Evolutionary conservation across 2,888 invertebrate genomes (phyloP).

Genomic region (Hyalella azteca): DNA sequence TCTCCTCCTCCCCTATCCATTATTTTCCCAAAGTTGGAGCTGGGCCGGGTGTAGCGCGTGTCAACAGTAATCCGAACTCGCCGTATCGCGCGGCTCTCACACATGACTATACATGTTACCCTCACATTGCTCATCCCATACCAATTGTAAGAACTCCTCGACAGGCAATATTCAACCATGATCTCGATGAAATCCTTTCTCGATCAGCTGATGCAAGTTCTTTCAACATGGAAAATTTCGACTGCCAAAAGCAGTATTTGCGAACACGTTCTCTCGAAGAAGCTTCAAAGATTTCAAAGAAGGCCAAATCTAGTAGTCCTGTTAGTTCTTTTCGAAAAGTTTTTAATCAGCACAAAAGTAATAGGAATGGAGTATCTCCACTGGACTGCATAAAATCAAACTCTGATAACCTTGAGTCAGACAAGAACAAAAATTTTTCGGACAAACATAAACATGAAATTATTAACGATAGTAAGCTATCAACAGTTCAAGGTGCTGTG

Average conservation of each 20-base stretch:
- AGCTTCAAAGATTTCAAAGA: neutral
- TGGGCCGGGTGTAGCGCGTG: neutral
- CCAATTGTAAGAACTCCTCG: neutral
- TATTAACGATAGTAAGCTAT: neutral
- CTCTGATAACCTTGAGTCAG: neutral
- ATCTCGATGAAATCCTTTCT: neutral
- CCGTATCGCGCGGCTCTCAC: neutral
- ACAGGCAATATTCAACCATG: neutral
- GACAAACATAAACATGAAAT: neutral
- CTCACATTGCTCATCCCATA: neutral
- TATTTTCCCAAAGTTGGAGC: neutral
- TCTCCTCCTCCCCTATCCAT: conserved; percentile 16
- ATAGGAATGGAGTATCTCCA: conserved; percentile 11
- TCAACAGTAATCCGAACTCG: conserved; percentile 31
- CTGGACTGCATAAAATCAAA: conserved; percentile 24
- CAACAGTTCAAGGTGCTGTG: neutral
- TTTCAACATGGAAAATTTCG: conserved; percentile 25
- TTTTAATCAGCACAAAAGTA: conserved; percentile 24
- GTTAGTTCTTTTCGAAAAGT: conserved; percentile 12
- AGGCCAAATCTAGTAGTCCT: neutral
- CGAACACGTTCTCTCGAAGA: conserved; percentile 34
- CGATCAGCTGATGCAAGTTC: conserved; percentile 19
- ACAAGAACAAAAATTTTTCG: neutral
- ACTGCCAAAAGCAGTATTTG: conserved; percentile 5
- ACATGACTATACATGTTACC: conserved; percentile 1